Percentiles rank a stretch among this genome's conserved stretches.
Conservation (phyloP, 2,888 invertebrate genomes). For the Coenonympha glycerion region DNA sequence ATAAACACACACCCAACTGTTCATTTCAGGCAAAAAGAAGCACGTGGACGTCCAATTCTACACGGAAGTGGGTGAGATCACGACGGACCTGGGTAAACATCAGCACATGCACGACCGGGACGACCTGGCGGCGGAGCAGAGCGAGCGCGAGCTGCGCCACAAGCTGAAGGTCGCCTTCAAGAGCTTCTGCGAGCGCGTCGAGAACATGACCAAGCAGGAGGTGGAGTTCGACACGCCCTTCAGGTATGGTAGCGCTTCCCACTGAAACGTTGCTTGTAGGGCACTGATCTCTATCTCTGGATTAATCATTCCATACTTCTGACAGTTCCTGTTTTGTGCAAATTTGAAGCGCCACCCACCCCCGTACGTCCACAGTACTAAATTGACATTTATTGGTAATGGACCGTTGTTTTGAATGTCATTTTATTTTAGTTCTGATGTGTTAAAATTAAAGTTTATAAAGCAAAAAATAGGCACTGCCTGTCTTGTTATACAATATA, state of each 20-base stretch:
- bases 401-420: too few relatives aligned
- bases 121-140: conserved; percentile 98
- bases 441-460: too few relatives aligned
- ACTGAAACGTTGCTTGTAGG: neutral
- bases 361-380: too few relatives aligned
- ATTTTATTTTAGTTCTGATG: too few relatives aligned
- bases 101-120: conserved; percentile 99
- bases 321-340: too few relatives aligned
- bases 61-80: conserved; percentile 99
- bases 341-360: too few relatives aligned
- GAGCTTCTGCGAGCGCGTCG: conserved; percentile 98
- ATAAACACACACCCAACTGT: neutral
- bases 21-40: conserved; percentile 87
- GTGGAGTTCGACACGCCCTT: conserved; percentile 99
- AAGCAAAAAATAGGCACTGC: too few relatives aligned
- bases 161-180: conserved; percentile 98
- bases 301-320: too few relatives aligned
- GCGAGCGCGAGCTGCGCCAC: conserved; percentile 96
- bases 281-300: too few relatives aligned
- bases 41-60: conserved; percentile 99
- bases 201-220: conserved; percentile 95
- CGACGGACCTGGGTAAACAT: conserved; percentile 99
- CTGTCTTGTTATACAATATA: too few relatives aligned
- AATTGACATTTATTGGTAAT: too few relatives aligned
- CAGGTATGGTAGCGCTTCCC: conserved; percentile 58